Evolutionary conservation across 1,140 invertebrate genomes (phyloP), one percentile per base, ranked within the genome.

Genomic region (Zaprionus lachaisei): DNA sequence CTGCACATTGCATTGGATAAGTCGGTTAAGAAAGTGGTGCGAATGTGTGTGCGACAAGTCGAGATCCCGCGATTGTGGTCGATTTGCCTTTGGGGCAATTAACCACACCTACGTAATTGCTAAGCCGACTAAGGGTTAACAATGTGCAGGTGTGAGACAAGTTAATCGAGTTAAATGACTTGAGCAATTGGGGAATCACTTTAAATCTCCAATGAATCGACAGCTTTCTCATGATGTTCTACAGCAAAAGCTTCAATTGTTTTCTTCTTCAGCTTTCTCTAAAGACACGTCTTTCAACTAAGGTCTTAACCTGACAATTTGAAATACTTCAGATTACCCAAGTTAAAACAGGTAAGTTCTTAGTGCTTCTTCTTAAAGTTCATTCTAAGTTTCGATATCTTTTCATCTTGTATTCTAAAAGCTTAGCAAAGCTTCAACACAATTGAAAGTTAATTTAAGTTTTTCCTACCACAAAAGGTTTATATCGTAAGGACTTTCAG

Each of bases 1-100:
- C 61, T 9, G 41, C 44, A 31, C 34, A 60, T 28, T 54, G 65
- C 20, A 65, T 55, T 26, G 15, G 20, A 38, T 41, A 57, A 28
- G 15, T 57, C n/a, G 47, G 9, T 24, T 24, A 51, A 51, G 47
- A 24, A 51, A 51, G 0, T 5, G 47, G 4, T 41, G 38, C 38
- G 38, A 41, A 41, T 34, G 31, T 7, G 41, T n/a, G 41, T 44
- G n/a, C 15, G 41, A 17, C 41, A 34, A 11, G 9, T 34, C 31
- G 41, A 17, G 41, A 47, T 47, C 1, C 41, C 41, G 41, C 41
- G 41, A 47, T 47, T 47, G 41, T 20, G 47, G 17, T 24, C 20
- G 47, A 20, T 24, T 51, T 51, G 2, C 20, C 47, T 38, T 65
- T 65, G 62, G 26, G 31, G 2, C 7, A 22, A 38, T 55, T 55